Percentiles rank a stretch among this genome's conserved stretches.
Conservation (phyloP, 2,113 vertebrate genomes). For the Pristiophorus japonicus region DNA sequence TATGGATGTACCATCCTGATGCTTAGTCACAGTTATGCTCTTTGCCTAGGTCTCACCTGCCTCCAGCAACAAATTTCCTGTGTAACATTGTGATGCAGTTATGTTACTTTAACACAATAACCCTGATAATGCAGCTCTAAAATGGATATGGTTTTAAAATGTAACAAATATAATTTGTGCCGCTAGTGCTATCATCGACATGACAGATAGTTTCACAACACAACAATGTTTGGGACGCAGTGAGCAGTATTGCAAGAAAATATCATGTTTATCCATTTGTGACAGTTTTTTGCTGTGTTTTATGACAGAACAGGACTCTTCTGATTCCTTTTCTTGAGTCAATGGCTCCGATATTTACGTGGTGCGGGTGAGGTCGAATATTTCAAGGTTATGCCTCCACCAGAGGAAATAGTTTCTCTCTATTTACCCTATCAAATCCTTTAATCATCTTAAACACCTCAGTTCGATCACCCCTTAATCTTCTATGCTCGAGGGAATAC, state of each 20-base stretch:
- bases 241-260: neutral
- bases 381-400: too few relatives aligned
- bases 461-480: too few relatives aligned
- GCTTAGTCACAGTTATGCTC: neutral
- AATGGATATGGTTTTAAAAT: neutral
- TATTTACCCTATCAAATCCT: too few relatives aligned
- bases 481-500: too few relatives aligned
- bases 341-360: neutral
- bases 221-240: neutral
- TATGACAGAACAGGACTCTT: neutral
- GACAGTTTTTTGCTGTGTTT: neutral
- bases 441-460: too few relatives aligned
- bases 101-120: neutral
- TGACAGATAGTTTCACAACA: neutral
- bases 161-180: neutral
- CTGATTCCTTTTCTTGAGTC: neutral
- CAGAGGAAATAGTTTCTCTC: too few relatives aligned
- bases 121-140: neutral
- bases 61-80: neutral
- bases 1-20: neutral
- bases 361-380: neutral
- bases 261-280: neutral
- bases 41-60: neutral
- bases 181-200: neutral
- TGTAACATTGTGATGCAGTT: neutral